A percentile compares a stretch with the other conserved stretches of the same genome.
phyloP scores from a whole-genome alignment of 2,888 invertebrate species.

The Apotomis turbidana region DNA sequence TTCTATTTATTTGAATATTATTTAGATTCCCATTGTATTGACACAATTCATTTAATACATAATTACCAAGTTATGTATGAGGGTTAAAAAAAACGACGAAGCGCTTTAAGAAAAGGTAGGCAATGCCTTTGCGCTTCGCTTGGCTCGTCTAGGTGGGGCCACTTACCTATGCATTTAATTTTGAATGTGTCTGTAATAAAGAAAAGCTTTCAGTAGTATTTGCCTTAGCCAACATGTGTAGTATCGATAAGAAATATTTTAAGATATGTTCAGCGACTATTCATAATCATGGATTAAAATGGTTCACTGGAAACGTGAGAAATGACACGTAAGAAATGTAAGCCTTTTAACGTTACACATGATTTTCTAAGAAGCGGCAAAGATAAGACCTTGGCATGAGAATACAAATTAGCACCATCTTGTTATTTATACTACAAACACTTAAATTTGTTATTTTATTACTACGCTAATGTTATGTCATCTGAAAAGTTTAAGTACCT shows the following conservation, averaged over 20 bases:
- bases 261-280: background rate
- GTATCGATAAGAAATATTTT: too few relatives aligned
- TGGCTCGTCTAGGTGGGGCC: too few relatives aligned
- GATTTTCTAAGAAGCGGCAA: conserved; percentile 20
- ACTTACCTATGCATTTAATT: too few relatives aligned
- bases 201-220: background rate
- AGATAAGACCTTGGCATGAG: conserved; percentile 14
- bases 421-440: conserved; percentile 26
- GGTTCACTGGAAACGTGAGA: background rate
- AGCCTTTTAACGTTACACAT: background rate
- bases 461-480: background rate
- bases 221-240: too few relatives aligned
- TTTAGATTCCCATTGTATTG: background rate
- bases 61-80: background rate
- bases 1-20: background rate
- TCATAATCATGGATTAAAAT: background rate
- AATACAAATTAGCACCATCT: conserved; percentile 32
- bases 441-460: conserved; percentile 17
- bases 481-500: too few relatives aligned
- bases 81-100: too few relatives aligned
- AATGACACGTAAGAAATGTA: conserved; percentile 7
- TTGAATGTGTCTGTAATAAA: too few relatives aligned
- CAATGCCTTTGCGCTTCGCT: too few relatives aligned
- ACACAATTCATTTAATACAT: background rate
- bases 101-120: too few relatives aligned